These are phyloP conservation scores for Hormiphora californensis DNA, from an alignment of 37 sponge, comb jelly and placozoan species.

Conservation along the genomic window DNA sequence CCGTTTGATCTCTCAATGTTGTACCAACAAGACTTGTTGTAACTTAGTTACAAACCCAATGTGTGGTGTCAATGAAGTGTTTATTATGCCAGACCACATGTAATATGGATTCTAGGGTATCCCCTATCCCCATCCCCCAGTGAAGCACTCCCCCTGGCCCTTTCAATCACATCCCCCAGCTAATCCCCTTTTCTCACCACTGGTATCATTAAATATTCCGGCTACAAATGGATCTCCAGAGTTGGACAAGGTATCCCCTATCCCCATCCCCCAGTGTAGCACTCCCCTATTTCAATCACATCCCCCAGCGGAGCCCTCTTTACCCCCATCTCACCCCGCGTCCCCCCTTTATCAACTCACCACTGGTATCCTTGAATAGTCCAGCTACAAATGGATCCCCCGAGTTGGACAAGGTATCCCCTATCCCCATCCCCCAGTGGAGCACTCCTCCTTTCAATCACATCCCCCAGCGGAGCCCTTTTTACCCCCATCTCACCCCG, in stretches of 20 bases:
- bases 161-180: too few relatives aligned
- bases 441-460: background rate
- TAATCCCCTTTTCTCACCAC: too few relatives aligned
- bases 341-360: constrained; percentile 58
- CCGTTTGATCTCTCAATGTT: too few relatives aligned
- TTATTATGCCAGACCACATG: too few relatives aligned
- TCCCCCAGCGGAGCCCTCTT: too few relatives aligned
- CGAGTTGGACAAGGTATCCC: constrained; percentile 76
- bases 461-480: too few relatives aligned
- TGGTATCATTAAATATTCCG: constrained; percentile 88
- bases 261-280: background rate
- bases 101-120: too few relatives aligned
- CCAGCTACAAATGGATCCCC: constrained; percentile 74
- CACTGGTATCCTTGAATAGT: constrained; percentile 90
- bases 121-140: constrained; percentile 30
- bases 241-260: constrained; percentile 70
- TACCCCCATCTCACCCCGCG: constrained; percentile 57
- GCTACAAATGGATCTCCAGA: constrained; percentile 84
- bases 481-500: too few relatives aligned
- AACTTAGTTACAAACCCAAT: too few relatives aligned
- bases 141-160: background rate
- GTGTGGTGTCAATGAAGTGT: too few relatives aligned
- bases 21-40: too few relatives aligned
- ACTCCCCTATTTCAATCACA: background rate
- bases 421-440: background rate